phyloP scores from a whole-genome alignment of 2,797 vertebrate genomes.

The Botia almorhae region DNA sequence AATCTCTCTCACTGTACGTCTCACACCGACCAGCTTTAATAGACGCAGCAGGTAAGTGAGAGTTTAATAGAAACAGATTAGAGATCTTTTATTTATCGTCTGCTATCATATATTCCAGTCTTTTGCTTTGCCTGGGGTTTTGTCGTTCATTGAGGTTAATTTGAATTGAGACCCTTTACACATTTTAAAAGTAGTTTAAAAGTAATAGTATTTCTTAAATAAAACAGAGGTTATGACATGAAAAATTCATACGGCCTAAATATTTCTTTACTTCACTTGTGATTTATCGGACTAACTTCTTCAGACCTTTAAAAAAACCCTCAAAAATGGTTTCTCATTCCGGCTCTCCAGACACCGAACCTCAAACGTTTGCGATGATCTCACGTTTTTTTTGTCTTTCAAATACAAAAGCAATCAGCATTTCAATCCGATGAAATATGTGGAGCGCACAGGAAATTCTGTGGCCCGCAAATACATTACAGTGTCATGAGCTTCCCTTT shows the following conservation, averaged over 20 bases:
- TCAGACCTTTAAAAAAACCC: background rate
- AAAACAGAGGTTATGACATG: constrained; percentile 46
- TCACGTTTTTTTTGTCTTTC: background rate
- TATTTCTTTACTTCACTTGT: constrained; percentile 4
- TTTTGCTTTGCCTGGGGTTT: constrained; percentile 46
- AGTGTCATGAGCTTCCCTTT: constrained; percentile 41
- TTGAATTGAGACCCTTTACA: constrained; percentile 54
- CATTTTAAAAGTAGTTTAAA: constrained; percentile 39
- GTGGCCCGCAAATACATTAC: constrained; percentile 45
- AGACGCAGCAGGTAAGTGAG: background rate
- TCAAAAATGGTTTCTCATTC: background rate
- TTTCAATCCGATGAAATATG: constrained; percentile 37
- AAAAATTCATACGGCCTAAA: constrained; percentile 26
- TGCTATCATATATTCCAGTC: constrained; percentile 43
- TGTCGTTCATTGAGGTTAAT: constrained; percentile 55
- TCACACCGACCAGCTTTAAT: background rate
- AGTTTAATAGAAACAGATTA: constrained; percentile 34
- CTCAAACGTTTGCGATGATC: background rate
- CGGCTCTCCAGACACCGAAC: background rate
- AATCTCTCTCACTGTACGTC: background rate
- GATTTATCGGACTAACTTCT: constrained; percentile 5
- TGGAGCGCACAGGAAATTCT: constrained; percentile 40
- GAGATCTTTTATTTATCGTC: constrained; percentile 53
- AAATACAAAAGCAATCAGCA: constrained; percentile 35
- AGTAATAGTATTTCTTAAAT: constrained; percentile 51